phyloP scores from a whole-genome alignment of 2,113 vertebrate genomes.

The Burhinus bistriatus region DNA sequence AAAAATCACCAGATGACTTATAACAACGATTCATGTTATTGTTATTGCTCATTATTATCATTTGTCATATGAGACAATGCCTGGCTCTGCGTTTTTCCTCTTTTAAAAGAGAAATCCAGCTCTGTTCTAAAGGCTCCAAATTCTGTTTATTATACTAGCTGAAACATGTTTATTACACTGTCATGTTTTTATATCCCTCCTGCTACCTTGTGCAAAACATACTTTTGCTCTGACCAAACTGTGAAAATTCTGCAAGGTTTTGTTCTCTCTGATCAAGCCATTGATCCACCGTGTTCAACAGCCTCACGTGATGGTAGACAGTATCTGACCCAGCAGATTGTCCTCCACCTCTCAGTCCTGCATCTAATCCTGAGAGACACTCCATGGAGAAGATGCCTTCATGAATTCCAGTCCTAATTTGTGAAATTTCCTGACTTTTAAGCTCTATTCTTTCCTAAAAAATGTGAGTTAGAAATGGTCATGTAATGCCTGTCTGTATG shows the following conservation, averaged over 20 bases:
- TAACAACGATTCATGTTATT: slow-evolving; percentile 26
- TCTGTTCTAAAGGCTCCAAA: neutral
- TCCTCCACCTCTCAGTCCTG: neutral
- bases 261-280: neutral
- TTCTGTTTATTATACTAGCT: slow-evolving; percentile 49
- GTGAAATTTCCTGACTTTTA: neutral
- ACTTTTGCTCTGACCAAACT: slow-evolving; percentile 9
- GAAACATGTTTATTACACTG: slow-evolving; percentile 26
- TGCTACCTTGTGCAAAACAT: slow-evolving; percentile 25
- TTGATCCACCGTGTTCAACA: neutral
- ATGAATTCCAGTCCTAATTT: neutral
- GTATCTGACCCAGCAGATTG: neutral
- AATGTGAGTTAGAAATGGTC: neutral
- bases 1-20: neutral
- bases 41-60: slow-evolving; percentile 37
- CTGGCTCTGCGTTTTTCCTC: neutral
- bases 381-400: neutral
- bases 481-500: neutral
- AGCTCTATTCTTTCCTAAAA: neutral
- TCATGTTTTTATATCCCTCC: slow-evolving; percentile 31
- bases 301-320: neutral
- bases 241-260: slow-evolving; percentile 12
- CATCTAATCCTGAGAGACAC: neutral
- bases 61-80: slow-evolving; percentile 50
- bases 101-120: slow-evolving; percentile 20